Evolutionary conservation across 2,113 vertebrate genomes (phyloP), one percentile per base, ranked within the genome.

Genomic region (Aspiorhynchus laticeps): DNA sequence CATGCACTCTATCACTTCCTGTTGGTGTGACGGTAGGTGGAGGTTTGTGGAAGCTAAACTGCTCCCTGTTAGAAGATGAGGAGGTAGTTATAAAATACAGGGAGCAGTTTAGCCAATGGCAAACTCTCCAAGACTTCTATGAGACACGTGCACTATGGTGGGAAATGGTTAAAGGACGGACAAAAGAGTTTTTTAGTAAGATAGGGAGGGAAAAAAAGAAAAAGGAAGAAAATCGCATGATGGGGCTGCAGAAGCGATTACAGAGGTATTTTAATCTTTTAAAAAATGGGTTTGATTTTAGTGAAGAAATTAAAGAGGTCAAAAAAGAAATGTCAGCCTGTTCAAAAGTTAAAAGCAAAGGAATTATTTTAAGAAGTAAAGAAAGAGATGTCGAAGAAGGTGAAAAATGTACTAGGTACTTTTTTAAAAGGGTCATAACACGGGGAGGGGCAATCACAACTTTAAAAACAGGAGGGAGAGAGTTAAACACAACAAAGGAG

Each of bases 11-110:
- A 1, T 85, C 83, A 21, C 46, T 85, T 2, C n/a, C 67, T n/a
- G 28, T 48, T 0, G 82, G 79, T 26, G 46, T 87, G 67, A 85
- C 83, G 0, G 24, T 80, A 69, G 89, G 89, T 4, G 24, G 63
- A 61, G 85, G 78, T 10, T 21, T 85, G 21, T 88, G 82, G 89
- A 90, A 85, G 31, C 85, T 87, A 17, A 90, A 88, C 75, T 82
- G 85, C 28, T 86, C 80, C 53, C 61, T 83, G 0, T 56, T 89
- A 1, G 2, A 83, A 3, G 83, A 89, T 38, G 19, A 69, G 24
- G 31, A 83, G 3, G 14, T 86, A 7, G 59, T 19, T 0, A 21
- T 1, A 0, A 0, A 10, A 2, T 83, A 51, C 8, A 75, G 48
- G 46, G 74, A 67, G 36, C 31, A 36, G 17, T 86, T 24, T 6